These are phyloP conservation scores for Teinopalpus imperialis DNA, from an alignment of 2,888 invertebrate genomes.

Conservation along the genomic window DNA sequence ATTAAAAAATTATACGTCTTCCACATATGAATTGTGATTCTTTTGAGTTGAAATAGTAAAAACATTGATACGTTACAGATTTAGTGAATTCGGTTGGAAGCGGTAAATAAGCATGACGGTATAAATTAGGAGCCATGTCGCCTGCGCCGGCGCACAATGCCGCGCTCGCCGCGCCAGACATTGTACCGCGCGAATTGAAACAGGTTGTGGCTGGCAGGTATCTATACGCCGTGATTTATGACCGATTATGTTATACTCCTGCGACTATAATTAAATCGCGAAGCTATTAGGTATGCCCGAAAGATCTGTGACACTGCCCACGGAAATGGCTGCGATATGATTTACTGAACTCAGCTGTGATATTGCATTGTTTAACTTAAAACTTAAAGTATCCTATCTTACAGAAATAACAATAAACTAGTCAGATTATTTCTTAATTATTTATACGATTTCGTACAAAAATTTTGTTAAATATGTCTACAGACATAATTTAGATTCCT, in stretches of 20 bases:
- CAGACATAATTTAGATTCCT: conserved; percentile 31
- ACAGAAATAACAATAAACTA: conserved; percentile 10
- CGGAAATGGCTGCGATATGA: conserved; percentile 53
- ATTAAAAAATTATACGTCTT: conserved; percentile 12
- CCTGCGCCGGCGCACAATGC: conserved; percentile 58
- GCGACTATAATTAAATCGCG: conserved; percentile 73
- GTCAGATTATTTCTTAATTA: conserved; percentile 1
- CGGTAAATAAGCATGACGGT: conserved; percentile 73
- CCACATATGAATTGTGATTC: conserved; percentile 55
- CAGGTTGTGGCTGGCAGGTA: conserved; percentile 79
- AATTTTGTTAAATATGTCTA: conserved; percentile 16
- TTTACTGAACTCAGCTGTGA: conserved; percentile 55
- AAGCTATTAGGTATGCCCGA: conserved; percentile 65
- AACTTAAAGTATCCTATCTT: conserved; percentile 12
- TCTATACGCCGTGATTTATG: conserved; percentile 76
- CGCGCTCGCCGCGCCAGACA: conserved; percentile 48
- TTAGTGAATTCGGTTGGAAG: conserved; percentile 56
- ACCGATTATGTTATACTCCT: conserved; percentile 71
- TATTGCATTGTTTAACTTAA: conserved; percentile 46
- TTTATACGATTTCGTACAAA: conserved; percentile 1
- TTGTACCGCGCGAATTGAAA: conserved; percentile 76
- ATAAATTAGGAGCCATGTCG: conserved; percentile 71
- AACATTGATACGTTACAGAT: conserved; percentile 56
- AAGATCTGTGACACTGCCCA: conserved; percentile 68
- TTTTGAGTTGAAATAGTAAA: conserved; percentile 56